Evolutionary conservation across 2,888 invertebrate genomes (phyloP), one percentile per base, ranked within the genome.

Genomic region (Stenchaetothrips biformis): DNA sequence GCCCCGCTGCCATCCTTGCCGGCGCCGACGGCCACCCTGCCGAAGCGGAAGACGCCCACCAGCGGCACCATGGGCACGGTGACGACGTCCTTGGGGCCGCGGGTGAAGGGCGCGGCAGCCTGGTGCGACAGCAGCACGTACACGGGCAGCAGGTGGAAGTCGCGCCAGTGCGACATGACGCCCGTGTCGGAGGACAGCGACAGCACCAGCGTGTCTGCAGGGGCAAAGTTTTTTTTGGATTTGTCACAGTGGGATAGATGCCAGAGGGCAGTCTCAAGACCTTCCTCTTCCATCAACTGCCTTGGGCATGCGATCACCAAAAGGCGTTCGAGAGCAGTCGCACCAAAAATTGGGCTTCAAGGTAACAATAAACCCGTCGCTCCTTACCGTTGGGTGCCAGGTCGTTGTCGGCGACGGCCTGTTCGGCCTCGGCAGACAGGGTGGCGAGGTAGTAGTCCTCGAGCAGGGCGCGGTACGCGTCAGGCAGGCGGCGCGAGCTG

Each of bases 11-110:
- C 49, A n/a, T 25, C 11, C 67, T 25, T 21, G 25, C 25, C 67
- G 21, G 21, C 21, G 21, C 7, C 8, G 67, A 25, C 67, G 3
- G 82, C 82, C 9, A 84, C 81, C 47, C 84, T 82, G 27, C 85
- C 85, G 48, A 84, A 83, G 78, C 84, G 83, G 80, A 85, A 84
- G 11, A 83, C 82, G 8, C 86, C 85, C 4, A 85, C 84, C 79
- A 85, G 84, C 11, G 85, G 85, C 74, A 86, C 84, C 85, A 86
- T 85, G 25, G 86, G 86, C n/a, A 85, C 85, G 18, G 82, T 81
- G 16, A 84, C 81, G 9, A 83, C 82, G 47, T 82, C 82, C 11
- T 83, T 83, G 59, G 83, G 80, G 13, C 82, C 49, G 21, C 82
- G 82, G 4, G 83, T 82, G 80, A 86, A 86, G 1, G 84, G 83